Evolutionary conservation across 1,140 invertebrate species (phyloP).

Genomic region (Chironomus striatipennis): DNA sequence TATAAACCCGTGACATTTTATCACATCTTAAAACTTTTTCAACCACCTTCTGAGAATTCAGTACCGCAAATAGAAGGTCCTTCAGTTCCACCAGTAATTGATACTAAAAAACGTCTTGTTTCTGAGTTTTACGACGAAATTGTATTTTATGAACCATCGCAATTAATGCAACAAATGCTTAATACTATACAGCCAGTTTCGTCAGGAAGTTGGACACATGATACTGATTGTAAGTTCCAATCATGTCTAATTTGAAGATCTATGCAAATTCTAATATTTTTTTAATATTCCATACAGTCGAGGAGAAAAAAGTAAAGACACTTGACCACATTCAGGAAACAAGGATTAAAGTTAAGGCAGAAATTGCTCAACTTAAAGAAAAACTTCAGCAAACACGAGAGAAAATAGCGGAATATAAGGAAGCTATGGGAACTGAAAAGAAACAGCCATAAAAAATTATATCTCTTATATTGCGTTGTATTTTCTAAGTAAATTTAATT

Average conservation of each 20-base stretch:
- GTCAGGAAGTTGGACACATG: slow-evolving; percentile 68
- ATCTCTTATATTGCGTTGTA: too few relatives aligned
- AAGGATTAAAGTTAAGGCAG: slow-evolving; percentile 72
- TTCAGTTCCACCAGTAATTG: slow-evolving; percentile 50
- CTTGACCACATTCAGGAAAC: slow-evolving; percentile 68
- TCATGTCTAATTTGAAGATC: too few relatives aligned
- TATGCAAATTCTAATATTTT: too few relatives aligned
- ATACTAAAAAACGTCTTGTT: slow-evolving; percentile 74
- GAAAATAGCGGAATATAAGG: slow-evolving; percentile 80
- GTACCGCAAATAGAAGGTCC: slow-evolving; percentile 43
- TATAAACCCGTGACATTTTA: slow-evolving; percentile 92
- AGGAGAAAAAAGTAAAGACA: slow-evolving; percentile 79
- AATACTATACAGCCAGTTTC: slow-evolving; percentile 66
- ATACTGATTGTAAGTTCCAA: slow-evolving; percentile 77
- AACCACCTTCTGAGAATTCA: slow-evolving; percentile 45
- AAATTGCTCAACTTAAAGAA: slow-evolving; percentile 81
- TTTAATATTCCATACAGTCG: slow-evolving; percentile 57
- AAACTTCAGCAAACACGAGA: slow-evolving; percentile 82
- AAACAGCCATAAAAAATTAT: not conserved
- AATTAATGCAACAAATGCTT: slow-evolving; percentile 83
- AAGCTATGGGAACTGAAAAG: not conserved
- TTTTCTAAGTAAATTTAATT: too few relatives aligned
- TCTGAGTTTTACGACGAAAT: slow-evolving; percentile 97
- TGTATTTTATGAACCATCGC: slow-evolving; percentile 93
- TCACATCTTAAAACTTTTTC: slow-evolving; percentile 93